Conservation (phyloP, 2,888 invertebrate species). For the Dryomyza anilis region DNA sequence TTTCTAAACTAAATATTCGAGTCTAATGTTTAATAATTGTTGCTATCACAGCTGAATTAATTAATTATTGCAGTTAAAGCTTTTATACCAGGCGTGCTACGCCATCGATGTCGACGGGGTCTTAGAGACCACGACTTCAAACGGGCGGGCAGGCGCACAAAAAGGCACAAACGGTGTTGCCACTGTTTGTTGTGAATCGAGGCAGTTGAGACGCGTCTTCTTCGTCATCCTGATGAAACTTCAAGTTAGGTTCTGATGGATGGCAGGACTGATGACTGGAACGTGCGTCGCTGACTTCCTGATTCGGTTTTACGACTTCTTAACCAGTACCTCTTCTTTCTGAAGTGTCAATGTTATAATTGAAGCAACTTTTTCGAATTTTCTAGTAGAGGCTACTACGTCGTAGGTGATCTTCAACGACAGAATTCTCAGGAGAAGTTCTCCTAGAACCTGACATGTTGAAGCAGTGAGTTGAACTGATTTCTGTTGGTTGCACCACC, state of each 20-base stretch:
- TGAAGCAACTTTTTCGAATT: no score
- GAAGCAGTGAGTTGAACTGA: slow-evolving; percentile 12
- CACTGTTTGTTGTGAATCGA: not conserved
- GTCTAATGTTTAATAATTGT: no score
- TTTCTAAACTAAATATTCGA: not conserved
- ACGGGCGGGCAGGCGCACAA: not conserved
- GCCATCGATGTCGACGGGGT: not conserved
- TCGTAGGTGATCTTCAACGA: not conserved
- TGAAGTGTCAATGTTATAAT: no score
- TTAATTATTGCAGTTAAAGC: no score
- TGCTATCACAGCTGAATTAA: no score
- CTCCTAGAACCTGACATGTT: not conserved
- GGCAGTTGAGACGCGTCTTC: not conserved
- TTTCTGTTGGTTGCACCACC: not conserved
- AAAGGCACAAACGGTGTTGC: slow-evolving; percentile 18
- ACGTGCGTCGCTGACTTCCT: not conserved
- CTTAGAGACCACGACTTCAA: slow-evolving; percentile 1
- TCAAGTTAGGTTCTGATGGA: not conserved
- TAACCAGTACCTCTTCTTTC: not conserved
- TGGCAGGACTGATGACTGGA: not conserved
- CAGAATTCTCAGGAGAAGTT: not conserved
- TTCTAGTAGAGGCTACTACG: no score
- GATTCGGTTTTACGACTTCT: not conserved
- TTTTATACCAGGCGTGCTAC: slow-evolving; percentile 3
- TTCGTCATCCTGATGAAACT: not conserved